phyloP scores from a whole-genome alignment of 2,113 vertebrate species.

The Cebus imitator region DNA sequence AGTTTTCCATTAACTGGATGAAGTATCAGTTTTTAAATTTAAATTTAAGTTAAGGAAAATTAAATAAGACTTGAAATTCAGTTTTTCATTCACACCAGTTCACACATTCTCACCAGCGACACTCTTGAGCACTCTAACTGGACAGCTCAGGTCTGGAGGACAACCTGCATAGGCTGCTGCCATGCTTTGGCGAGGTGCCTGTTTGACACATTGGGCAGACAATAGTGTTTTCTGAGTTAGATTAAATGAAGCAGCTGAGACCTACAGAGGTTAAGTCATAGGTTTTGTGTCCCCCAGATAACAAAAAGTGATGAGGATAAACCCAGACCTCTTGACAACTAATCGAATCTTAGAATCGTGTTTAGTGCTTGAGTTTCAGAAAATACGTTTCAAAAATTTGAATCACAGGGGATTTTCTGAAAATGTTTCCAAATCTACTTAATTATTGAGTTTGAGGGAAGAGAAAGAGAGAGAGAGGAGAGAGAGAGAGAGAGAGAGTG shows the following conservation, averaged over 20 bases:
- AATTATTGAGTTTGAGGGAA: background rate
- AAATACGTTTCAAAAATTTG: slow-evolving; percentile 12
- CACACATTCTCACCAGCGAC: background rate
- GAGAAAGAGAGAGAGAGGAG: background rate
- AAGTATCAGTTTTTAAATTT: background rate
- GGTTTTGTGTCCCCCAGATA: background rate
- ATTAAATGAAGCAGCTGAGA: background rate
- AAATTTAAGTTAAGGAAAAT: background rate
- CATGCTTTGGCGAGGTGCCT: background rate
- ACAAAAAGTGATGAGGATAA: background rate
- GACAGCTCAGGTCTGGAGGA: background rate
- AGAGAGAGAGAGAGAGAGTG: background rate
- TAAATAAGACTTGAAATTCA: background rate
- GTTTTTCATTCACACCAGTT: background rate
- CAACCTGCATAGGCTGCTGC: fast-evolving
- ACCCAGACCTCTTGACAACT: background rate
- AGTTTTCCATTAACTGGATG: background rate
- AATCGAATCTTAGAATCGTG: background rate
- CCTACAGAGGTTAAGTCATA: background rate
- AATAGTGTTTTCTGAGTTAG: background rate
- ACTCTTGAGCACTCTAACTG: background rate
- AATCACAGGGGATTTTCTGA: background rate
- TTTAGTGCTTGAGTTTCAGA: slow-evolving; percentile 2
- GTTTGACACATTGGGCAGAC: background rate
- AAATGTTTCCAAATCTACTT: background rate